Percentiles rank a stretch among this genome's conserved stretches.
Conservation (phyloP, 2,888 invertebrate genomes). For the Pimpla rufipes region DNA sequence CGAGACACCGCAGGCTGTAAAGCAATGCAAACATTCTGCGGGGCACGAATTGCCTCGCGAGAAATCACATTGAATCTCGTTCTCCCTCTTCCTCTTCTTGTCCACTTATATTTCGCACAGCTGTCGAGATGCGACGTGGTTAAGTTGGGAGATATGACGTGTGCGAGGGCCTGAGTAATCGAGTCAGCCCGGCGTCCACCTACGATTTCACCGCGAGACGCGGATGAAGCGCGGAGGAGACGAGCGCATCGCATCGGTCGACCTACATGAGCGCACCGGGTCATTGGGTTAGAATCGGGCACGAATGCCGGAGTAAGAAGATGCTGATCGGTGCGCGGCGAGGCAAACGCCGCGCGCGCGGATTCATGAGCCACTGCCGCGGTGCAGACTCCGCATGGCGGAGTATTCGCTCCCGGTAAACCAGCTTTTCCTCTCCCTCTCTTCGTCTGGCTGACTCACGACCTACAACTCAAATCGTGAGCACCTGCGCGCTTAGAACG, state of each 20-base stretch:
- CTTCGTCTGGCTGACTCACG: slow-evolving; percentile 50
- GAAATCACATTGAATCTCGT: neutral
- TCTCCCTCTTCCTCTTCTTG: neutral
- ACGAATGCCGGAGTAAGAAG: slow-evolving; percentile 52
- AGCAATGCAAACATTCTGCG: slow-evolving; percentile 10
- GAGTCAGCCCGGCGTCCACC: slow-evolving; percentile 37
- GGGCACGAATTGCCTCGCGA: slow-evolving; percentile 15
- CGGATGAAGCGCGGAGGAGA: slow-evolving; percentile 39
- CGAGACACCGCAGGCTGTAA: slow-evolving; percentile 50
- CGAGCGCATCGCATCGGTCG: slow-evolving; percentile 71
- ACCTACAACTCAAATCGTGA: slow-evolving; percentile 50
- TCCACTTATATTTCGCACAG: neutral
- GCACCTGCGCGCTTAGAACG: slow-evolving; percentile 51
- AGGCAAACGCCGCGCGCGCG: too few species aligned
- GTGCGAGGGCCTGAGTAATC: slow-evolving; percentile 28
- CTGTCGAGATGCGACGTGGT: neutral
- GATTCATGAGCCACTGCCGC: slow-evolving; percentile 20
- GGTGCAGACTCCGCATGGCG: slow-evolving; percentile 30
- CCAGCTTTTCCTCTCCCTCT: slow-evolving; percentile 4
- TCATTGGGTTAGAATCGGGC: slow-evolving; percentile 72
- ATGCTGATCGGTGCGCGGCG: neutral
- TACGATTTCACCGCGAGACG: slow-evolving; percentile 39
- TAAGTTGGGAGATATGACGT: slow-evolving; percentile 4
- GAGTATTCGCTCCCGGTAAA: slow-evolving; percentile 34
- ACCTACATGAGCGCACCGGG: slow-evolving; percentile 78